These are phyloP conservation scores for Drosophila parabipectinata DNA, from an alignment of 1,140 invertebrate species.

Conservation along the genomic window DNA sequence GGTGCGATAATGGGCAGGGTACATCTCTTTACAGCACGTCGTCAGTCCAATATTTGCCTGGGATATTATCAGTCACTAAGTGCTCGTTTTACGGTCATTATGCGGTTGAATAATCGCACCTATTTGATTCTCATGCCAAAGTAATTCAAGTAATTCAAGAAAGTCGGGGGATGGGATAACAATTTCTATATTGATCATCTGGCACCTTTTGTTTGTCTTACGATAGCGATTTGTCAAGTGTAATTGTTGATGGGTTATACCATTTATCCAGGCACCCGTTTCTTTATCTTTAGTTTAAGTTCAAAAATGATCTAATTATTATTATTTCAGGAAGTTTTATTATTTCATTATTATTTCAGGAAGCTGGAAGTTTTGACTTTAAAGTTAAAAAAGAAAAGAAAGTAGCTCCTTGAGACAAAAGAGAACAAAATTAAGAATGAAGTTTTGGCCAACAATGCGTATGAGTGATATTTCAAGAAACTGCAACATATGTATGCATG, in stretches of 20 bases:
- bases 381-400: too few relatives aligned
- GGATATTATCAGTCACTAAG: constrained; percentile 37
- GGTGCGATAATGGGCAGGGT: constrained; percentile 28
- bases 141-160: constrained; percentile 10
- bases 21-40: constrained; percentile 30
- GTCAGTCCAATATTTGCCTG: constrained; percentile 27
- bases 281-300: background rate
- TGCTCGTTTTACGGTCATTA: constrained; percentile 29
- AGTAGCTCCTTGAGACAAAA: too few relatives aligned
- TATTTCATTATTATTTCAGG: too few relatives aligned
- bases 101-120: constrained; percentile 30
- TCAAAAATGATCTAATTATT: background rate
- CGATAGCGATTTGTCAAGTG: background rate
- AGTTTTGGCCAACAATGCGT: constrained; percentile 4
- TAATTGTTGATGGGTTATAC: too few relatives aligned
- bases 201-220: background rate
- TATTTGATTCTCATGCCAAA: constrained; percentile 1
- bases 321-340: too few relatives aligned
- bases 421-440: too few relatives aligned
- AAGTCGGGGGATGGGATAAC: constrained; percentile 3
- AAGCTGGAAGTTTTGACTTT: too few relatives aligned
- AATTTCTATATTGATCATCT: constrained; percentile 3
- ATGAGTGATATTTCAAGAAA: constrained; percentile 9
- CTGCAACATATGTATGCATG: too few relatives aligned
- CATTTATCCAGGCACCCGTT: too few relatives aligned